phyloP scores from a whole-genome alignment of 2,888 invertebrate species.

The Aporophyla nigra region DNA sequence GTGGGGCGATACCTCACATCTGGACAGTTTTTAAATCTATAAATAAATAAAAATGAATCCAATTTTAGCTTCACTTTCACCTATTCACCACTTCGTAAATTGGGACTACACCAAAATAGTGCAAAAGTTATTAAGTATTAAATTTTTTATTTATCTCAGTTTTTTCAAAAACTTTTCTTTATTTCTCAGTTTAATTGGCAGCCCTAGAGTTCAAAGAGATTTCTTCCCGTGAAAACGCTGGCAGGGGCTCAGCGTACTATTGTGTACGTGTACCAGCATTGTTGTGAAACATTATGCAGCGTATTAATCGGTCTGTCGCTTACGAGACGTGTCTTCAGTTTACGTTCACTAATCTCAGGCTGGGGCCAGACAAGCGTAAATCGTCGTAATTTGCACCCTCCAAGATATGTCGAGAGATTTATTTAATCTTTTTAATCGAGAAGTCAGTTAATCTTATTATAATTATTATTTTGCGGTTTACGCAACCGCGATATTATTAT shows the following conservation, averaged over 20 bases:
- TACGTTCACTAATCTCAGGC: conserved; percentile 30
- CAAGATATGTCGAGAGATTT: conserved; percentile 22
- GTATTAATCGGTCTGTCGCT: conserved; percentile 45
- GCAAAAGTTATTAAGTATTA: no score
- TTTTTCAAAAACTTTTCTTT: not conserved
- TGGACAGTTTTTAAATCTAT: no score
- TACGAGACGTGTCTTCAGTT: conserved; percentile 19
- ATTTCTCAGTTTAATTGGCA: conserved; percentile 1
- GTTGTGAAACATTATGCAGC: conserved; percentile 55
- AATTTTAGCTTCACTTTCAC: not conserved
- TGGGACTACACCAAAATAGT: not conserved
- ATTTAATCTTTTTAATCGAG: conserved; percentile 22
- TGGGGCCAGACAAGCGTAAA: conserved; percentile 19
- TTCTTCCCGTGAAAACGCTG: conserved; percentile 31
- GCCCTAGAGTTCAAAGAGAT: conserved; percentile 35
- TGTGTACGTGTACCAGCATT: conserved; percentile 40
- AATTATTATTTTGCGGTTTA: not conserved
- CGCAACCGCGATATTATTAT: not conserved
- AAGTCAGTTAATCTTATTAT: not conserved
- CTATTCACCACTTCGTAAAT: no score
- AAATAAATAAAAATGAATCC: no score
- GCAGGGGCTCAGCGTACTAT: conserved; percentile 41
- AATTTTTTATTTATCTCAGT: no score
- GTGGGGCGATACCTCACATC: no score
- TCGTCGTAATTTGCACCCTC: conserved; percentile 24